Evolutionary conservation across 64 coral and sea anemone species (phyloP).

Genomic region (Hydrozoanthus tunicans): DNA sequence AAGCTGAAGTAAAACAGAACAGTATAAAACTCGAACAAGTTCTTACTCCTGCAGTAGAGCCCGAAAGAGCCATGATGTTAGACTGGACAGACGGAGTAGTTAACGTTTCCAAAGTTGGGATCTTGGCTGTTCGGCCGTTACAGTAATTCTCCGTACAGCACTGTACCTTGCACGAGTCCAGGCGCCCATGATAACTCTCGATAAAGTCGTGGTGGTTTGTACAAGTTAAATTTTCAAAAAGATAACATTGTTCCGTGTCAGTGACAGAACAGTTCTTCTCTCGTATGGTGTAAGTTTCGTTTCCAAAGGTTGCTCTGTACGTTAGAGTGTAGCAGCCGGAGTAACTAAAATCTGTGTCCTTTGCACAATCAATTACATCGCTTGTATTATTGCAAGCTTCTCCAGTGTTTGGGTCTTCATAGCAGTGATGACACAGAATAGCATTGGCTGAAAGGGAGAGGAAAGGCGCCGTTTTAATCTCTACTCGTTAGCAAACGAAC

Average conservation of each 20-base stretch:
- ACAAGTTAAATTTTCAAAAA: background rate
- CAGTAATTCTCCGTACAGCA: constrained; percentile 8
- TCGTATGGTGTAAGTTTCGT: background rate
- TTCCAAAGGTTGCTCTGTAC: background rate
- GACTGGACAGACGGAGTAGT: no score
- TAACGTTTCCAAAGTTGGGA: no score
- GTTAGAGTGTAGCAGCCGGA: constrained; percentile 10
- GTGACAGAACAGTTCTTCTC: constrained; percentile 25
- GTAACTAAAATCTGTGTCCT: background rate
- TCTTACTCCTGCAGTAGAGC: no score
- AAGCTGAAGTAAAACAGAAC: no score
- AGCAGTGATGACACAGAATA: constrained; percentile 24
- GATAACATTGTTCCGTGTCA: background rate
- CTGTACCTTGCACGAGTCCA: constrained; percentile 15
- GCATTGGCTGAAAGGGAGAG: background rate
- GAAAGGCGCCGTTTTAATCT: no score
- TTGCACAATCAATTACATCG: background rate
- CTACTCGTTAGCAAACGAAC: no score
- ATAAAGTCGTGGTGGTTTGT: background rate
- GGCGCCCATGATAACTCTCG: background rate
- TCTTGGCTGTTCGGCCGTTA: background rate
- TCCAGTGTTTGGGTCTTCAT: background rate
- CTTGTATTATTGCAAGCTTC: background rate
- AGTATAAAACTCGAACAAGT: no score
- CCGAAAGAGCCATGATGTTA: no score